Conservation (phyloP, 1,140 invertebrate genomes). For the Saccostrea cuccullata region DNA sequence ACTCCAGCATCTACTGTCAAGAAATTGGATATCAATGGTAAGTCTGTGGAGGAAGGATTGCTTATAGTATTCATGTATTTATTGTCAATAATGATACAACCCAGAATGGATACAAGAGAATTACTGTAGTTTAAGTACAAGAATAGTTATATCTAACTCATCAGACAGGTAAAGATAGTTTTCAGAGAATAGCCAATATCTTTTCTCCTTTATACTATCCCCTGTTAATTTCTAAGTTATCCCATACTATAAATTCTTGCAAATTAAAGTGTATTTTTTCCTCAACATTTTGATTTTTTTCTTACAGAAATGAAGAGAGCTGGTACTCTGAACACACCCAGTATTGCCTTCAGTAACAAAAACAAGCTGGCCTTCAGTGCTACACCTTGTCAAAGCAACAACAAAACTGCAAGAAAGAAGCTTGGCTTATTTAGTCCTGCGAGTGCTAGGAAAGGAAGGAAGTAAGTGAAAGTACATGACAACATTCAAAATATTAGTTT, state of each 20-base stretch:
- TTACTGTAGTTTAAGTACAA: too few relatives aligned
- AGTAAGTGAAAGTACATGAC: slow-evolving; percentile 53
- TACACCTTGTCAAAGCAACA: slow-evolving; percentile 54
- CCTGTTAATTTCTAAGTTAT: too few relatives aligned
- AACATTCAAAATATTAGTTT: neutral
- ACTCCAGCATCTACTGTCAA: slow-evolving; percentile 68
- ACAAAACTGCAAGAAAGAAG: slow-evolving; percentile 62
- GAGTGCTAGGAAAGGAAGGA: slow-evolving; percentile 65
- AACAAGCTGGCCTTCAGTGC: slow-evolving; percentile 56
- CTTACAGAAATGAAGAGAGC: slow-evolving; percentile 52
- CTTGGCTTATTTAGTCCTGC: slow-evolving; percentile 67
- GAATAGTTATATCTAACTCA: too few relatives aligned
- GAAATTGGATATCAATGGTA: slow-evolving; percentile 56
- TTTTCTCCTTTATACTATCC: too few relatives aligned
- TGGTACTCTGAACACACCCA: slow-evolving; percentile 60
- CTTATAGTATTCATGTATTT: too few relatives aligned
- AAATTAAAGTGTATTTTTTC: too few relatives aligned
- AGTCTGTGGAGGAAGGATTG: neutral
- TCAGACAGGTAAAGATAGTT: too few relatives aligned
- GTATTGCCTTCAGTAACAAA: slow-evolving; percentile 61
- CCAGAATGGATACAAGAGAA: too few relatives aligned
- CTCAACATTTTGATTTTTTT: neutral
- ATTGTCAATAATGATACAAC: too few relatives aligned
- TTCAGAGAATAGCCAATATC: too few relatives aligned
- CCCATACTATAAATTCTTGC: too few relatives aligned